These are phyloP conservation scores for Rhopalosiphum maidis DNA, from an alignment of 1,140 invertebrate species.

Conservation along the genomic window DNA sequence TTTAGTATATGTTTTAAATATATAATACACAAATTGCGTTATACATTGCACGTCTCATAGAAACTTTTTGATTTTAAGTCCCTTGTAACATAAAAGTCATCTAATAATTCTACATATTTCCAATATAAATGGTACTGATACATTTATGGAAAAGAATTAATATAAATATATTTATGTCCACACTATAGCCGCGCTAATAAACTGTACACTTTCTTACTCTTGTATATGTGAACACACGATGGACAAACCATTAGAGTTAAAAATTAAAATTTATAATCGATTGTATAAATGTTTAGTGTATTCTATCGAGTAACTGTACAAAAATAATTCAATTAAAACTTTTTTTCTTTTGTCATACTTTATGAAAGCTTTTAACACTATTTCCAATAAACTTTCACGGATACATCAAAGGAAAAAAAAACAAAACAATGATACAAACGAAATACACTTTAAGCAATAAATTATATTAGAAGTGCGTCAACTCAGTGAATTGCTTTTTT, in stretches of 20 bases:
- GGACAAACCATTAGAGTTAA: background rate
- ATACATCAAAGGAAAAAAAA: background rate
- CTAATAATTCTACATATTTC: background rate
- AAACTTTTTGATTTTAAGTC: background rate
- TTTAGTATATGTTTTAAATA: too few relatives aligned
- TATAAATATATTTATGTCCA: background rate
- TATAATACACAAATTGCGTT: background rate
- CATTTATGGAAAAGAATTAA: background rate
- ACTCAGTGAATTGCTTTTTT: background rate
- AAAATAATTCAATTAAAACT: constrained; percentile 5
- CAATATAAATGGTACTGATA: background rate
- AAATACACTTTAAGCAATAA: background rate
- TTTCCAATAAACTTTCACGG: background rate
- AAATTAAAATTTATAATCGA: constrained; percentile 15
- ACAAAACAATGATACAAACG: background rate
- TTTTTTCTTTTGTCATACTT: background rate
- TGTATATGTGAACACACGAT: background rate
- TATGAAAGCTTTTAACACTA: constrained; percentile 17
- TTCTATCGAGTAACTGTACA: background rate
- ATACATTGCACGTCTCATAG: background rate
- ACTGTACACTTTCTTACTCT: background rate
- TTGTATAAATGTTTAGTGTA: background rate
- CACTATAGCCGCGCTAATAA: background rate
- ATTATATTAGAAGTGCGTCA: background rate
- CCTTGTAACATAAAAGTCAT: background rate